phyloP scores from a whole-genome alignment of 2,113 vertebrate genomes.

The Pterocles gutturalis region DNA sequence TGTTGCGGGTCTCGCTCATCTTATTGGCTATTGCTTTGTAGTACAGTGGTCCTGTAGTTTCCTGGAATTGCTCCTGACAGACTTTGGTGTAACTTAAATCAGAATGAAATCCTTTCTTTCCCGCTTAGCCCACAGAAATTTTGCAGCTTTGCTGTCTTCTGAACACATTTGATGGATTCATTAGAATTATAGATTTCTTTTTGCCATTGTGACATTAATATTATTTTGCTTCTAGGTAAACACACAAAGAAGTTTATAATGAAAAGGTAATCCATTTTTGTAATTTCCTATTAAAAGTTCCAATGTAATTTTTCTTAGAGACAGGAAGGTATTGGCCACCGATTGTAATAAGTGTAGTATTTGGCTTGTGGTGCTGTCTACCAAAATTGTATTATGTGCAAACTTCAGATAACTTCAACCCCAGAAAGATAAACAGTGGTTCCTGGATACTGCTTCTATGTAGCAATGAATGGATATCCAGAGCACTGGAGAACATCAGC shows the following conservation, averaged over 20 bases:
- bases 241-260: background rate
- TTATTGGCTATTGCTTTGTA: background rate
- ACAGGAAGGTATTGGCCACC: background rate
- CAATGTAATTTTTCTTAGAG: constrained; percentile 1
- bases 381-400: background rate
- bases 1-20: background rate
- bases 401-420: background rate
- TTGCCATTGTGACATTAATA: constrained; percentile 6
- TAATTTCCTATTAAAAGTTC: constrained; percentile 3
- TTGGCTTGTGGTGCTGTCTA: background rate
- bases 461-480: background rate
- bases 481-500: background rate
- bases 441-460: background rate
- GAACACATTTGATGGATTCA: background rate
- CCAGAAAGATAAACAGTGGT: background rate
- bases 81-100: background rate
- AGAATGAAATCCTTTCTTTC: background rate
- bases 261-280: constrained; percentile 74
- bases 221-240: constrained; percentile 76
- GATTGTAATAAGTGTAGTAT: background rate
- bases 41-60: background rate
- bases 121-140: background rate
- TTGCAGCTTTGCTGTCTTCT: background rate
- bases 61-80: background rate
- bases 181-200: background rate